phyloP scores from a whole-genome alignment of 2,113 vertebrate genomes.

The Pardalotus punctatus region DNA sequence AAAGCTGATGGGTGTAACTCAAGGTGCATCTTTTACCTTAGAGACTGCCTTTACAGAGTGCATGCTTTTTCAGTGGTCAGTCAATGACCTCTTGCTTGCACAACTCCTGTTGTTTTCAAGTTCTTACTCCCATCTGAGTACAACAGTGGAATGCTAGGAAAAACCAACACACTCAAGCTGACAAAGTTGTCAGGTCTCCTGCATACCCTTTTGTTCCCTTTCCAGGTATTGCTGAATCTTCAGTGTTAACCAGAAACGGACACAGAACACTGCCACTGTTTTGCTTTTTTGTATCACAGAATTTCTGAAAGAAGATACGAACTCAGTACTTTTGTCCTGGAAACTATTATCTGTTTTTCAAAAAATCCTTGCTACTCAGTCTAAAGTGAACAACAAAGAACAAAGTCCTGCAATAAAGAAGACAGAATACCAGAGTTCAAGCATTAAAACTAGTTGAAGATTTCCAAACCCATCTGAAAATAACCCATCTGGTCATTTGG shows the following conservation, averaged over 20 bases:
- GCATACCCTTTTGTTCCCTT: background rate
- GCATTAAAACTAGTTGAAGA: background rate
- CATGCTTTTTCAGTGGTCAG: background rate
- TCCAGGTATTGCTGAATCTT: background rate
- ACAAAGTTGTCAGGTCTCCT: background rate
- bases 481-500: background rate
- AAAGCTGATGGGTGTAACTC: background rate
- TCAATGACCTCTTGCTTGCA: background rate
- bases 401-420: background rate
- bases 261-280: background rate
- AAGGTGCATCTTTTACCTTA: background rate
- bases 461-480: background rate
- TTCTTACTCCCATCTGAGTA: background rate
- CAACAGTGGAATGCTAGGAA: background rate
- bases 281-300: background rate
- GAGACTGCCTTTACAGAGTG: background rate
- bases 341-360: background rate
- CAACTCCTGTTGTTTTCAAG: background rate
- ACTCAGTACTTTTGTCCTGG: background rate
- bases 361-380: background rate
- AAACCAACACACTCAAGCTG: background rate
- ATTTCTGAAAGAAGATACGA: background rate
- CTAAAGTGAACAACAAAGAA: background rate
- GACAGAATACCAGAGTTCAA: background rate
- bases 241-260: background rate